These are phyloP conservation scores for Boloria euphrosyne DNA, from an alignment of 2,888 invertebrate species.

Conservation along the genomic window DNA sequence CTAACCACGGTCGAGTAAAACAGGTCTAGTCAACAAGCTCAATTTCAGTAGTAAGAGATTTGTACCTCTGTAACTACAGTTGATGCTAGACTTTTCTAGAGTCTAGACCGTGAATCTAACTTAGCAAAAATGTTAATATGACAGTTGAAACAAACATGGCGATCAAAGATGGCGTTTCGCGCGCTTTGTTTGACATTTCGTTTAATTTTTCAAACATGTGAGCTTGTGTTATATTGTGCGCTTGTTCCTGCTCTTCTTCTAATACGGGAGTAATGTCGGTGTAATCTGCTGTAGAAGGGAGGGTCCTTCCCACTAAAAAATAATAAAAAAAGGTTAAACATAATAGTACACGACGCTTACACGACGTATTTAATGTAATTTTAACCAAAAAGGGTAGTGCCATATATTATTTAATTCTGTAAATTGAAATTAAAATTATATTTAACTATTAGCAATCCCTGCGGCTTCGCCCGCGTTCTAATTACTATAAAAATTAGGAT, in stretches of 20 bases:
- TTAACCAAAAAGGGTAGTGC: neutral
- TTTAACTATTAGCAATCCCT: no score
- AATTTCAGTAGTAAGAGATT: no score
- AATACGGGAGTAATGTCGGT: slow-evolving; percentile 67
- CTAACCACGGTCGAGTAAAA: no score
- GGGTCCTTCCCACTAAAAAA: slow-evolving; percentile 57
- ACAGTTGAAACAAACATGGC: slow-evolving; percentile 50
- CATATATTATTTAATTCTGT: no score
- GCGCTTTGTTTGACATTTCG: slow-evolving; percentile 43
- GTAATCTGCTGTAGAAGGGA: slow-evolving; percentile 62
- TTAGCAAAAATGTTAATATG: slow-evolving; percentile 32
- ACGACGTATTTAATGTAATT: neutral
- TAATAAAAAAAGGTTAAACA: neutral
- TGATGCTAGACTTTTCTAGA: no score
- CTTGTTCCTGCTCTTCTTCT: slow-evolving; percentile 58
- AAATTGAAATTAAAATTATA: no score
- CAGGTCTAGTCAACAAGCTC: no score
- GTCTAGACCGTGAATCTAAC: slow-evolving; percentile 17
- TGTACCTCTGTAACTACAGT: no score
- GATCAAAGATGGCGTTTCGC: slow-evolving; percentile 46
- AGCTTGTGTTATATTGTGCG: slow-evolving; percentile 64
- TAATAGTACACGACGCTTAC: no score
- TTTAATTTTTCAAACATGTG: slow-evolving; percentile 54
- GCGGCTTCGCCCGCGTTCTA: no score
- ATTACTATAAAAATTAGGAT: no score